Evolutionary conservation across 2,113 vertebrate species (phyloP), one percentile per base, ranked within the genome.

Genomic region (Passer domesticus): DNA sequence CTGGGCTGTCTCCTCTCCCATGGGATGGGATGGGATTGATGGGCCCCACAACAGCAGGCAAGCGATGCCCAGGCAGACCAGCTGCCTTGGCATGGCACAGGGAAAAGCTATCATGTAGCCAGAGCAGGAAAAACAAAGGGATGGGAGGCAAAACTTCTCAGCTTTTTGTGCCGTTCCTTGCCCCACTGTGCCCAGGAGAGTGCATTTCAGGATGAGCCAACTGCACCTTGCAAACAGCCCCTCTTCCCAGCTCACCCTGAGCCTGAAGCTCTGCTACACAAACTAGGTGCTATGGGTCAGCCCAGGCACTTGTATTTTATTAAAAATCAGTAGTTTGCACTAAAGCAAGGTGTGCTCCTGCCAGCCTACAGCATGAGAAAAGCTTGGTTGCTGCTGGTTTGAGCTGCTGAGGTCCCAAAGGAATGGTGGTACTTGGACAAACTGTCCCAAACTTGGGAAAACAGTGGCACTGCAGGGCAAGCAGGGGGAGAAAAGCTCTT

Each of bases 371-470:
- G 16, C 44, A 6, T 9, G 25, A 11, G 20, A 70, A 75, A 85
- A 79, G 15, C 56, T 55, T 2, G 1, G 13, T n/a, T 39, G 41
- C 64, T 69, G 24, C 55, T 55, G n/a, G 13, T 64, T 83, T 55
- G 49, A 87, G 35, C 19, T 3, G 1, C 62, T 30, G 67, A 47
- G 24, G 14, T 59, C 23, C 30, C 27, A 15, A 41, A 50, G 35
- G 72, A 52, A 56, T 43, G 0, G 11, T 0, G 5, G 7, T 3
- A 7, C 47, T 83, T 35, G 9, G 37, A 47, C 9, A 70, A 31
- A 21, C 28, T 21, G 4, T 18, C 68, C 83, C 27, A 20, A 56
- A 64, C 15, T 23, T 3, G 4, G 78, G 35, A 60, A 59, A 89
- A 33, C 3, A 2, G 28, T 10, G 30, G 13, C 31, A 44, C 58